Conservation (phyloP, 2,113 vertebrate species). For the Notarius quadriscutis region DNA sequence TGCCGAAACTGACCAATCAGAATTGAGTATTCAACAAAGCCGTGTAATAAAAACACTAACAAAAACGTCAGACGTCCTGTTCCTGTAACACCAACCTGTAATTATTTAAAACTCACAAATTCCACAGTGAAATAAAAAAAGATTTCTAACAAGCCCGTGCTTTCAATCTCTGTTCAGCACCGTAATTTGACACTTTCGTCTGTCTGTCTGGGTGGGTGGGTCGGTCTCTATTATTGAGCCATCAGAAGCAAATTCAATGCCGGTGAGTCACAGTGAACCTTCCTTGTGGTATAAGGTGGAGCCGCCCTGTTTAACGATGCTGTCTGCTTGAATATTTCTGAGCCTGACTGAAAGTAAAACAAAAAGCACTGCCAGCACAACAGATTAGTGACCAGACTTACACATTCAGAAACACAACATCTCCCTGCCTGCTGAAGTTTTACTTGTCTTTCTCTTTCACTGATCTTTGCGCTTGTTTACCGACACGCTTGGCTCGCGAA, state of each 20-base stretch:
- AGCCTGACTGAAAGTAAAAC: not conserved
- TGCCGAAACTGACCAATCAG: too few species aligned
- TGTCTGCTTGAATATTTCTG: not conserved
- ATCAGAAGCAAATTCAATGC: conserved; percentile 15
- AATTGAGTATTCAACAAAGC: too few species aligned
- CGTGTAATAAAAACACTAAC: not conserved
- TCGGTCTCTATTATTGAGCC: not conserved
- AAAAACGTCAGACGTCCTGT: not conserved
- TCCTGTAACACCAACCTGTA: not conserved
- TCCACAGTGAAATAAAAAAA: not conserved
- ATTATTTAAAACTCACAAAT: not conserved
- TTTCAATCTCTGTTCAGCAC: not conserved
- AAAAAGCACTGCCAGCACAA: not conserved
- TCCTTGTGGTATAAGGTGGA: not conserved
- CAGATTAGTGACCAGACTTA: not conserved
- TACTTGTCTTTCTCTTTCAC: not conserved
- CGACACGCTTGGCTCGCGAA: conserved; percentile 27
- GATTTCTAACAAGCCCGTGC: not conserved
- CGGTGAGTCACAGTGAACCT: not conserved
- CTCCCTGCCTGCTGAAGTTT: not conserved
- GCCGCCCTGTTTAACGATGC: not conserved
- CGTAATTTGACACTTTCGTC: not conserved
- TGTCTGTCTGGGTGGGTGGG: conserved; percentile 6
- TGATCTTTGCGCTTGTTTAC: conserved; percentile 27
- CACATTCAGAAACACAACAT: not conserved